phyloP scores from a whole-genome alignment of 2,113 vertebrate genomes.

The Arenaria interpres region DNA sequence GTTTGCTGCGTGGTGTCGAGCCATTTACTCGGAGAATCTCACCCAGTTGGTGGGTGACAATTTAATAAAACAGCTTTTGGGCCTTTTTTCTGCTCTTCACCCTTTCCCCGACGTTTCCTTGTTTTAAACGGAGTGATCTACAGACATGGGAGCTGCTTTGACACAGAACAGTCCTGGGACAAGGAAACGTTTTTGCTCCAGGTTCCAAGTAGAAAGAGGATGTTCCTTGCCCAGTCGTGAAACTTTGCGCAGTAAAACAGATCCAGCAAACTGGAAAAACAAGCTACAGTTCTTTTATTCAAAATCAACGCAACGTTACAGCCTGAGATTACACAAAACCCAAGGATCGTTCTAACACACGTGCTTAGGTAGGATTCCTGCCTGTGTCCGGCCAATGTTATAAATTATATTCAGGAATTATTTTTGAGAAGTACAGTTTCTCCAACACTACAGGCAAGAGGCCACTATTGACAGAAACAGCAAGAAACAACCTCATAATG shows the following conservation, averaged over 20 bases:
- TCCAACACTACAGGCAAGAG: neutral
- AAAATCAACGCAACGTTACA: neutral
- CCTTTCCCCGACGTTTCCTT: rapidly evolving
- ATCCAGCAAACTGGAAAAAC: neutral
- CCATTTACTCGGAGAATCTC: neutral
- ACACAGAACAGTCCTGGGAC: neutral
- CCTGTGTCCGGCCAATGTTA: neutral
- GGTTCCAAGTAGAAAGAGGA: neutral
- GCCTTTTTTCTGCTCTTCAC: neutral
- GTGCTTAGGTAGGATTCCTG: neutral
- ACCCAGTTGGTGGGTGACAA: rapidly evolving
- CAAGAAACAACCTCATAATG: neutral
- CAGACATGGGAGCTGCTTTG: neutral
- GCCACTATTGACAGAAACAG: neutral
- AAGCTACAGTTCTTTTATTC: neutral
- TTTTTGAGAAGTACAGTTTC: neutral
- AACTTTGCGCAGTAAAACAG: neutral
- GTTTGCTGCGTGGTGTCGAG: rapidly evolving
- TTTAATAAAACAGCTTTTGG: neutral
- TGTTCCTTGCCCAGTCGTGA: neutral
- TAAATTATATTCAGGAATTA: neutral
- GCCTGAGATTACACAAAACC: neutral
- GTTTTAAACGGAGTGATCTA: rapidly evolving
- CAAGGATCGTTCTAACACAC: neutral
- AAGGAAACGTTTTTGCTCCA: neutral